Conservation (phyloP, 2,113 vertebrate species). For the Hystrix cristata region DNA sequence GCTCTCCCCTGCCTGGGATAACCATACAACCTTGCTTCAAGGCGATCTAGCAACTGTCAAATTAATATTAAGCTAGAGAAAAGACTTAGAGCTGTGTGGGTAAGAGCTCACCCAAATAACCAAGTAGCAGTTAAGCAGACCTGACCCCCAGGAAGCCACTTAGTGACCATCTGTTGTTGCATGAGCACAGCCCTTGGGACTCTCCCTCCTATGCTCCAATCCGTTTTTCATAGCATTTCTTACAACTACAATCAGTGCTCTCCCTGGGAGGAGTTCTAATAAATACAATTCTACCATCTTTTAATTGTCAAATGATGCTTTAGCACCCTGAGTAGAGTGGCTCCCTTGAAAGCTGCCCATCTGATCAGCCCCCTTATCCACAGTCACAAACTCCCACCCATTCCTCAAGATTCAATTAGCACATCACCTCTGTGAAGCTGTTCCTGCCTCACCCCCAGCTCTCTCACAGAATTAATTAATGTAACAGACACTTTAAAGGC, state of each 20-base stretch:
- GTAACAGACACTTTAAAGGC: not conserved
- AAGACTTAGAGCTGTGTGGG: constrained; percentile 59
- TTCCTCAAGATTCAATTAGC: constrained; percentile 69
- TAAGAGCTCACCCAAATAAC: constrained; percentile 62
- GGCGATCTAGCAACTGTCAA: constrained; percentile 43
- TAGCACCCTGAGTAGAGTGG: constrained; percentile 33
- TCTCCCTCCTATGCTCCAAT: not conserved
- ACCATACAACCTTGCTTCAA: constrained; percentile 23
- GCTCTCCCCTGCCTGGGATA: not conserved
- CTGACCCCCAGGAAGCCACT: constrained; percentile 70
- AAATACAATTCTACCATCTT: constrained; percentile 65
- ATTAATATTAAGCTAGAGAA: constrained; percentile 53
- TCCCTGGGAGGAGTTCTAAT: constrained; percentile 52
- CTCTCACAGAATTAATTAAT: constrained; percentile 36
- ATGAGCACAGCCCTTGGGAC: constrained; percentile 25
- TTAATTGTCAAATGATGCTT: constrained; percentile 67
- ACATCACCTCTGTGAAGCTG: constrained; percentile 9
- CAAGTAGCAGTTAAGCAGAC: constrained; percentile 34
- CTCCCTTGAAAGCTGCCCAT: constrained; percentile 74
- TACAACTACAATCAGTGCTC: constrained; percentile 11
- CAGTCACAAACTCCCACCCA: constrained; percentile 59
- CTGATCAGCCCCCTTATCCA: constrained; percentile 63
- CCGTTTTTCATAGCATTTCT: constrained; percentile 16
- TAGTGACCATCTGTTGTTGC: constrained; percentile 73
- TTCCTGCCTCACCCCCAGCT: not conserved